Percentiles rank a stretch among this genome's conserved stretches.
Conservation (phyloP, 2,888 invertebrate species). For the Tetropium fuscum region DNA sequence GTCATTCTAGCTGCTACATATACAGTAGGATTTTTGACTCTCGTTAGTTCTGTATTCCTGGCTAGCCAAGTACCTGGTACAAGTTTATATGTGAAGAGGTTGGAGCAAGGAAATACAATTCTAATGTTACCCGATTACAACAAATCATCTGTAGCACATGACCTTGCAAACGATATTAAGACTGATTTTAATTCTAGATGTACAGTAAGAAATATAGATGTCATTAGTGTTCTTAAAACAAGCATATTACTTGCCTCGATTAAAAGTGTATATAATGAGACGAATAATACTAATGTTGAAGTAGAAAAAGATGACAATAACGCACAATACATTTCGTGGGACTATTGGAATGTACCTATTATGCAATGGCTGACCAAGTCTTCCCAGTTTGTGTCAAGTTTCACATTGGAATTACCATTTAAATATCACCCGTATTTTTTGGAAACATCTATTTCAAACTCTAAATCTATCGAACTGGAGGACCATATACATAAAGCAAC, state of each 20-base stretch:
- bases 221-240: conserved; percentile 60
- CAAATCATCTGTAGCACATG: conserved; percentile 5
- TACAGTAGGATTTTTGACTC: conserved; percentile 70
- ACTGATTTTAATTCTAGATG: conserved; percentile 35
- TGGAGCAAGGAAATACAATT: conserved; percentile 20
- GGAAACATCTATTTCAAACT: conserved; percentile 53
- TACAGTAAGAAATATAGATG: conserved; percentile 45
- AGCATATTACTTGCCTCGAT: conserved; percentile 61
- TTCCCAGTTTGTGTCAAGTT: conserved; percentile 52
- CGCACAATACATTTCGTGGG: conserved; percentile 58
- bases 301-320: conserved; percentile 32
- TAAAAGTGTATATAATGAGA: conserved; percentile 26
- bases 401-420: conserved; percentile 40
- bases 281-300: conserved; percentile 29
- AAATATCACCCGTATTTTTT: conserved; percentile 42
- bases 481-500: conserved; percentile 62
- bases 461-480: conserved; percentile 57
- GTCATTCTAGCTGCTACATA: conserved; percentile 73
- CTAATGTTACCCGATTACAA: neutral
- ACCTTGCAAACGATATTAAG: conserved; percentile 20
- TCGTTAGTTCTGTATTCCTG: conserved; percentile 71
- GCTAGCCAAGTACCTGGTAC: conserved; percentile 69
- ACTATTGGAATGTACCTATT: conserved; percentile 63
- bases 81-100: conserved; percentile 53
- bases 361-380: conserved; percentile 63